These are phyloP conservation scores for Lasiurus borealis DNA, from an alignment of 2,113 vertebrate species.

Conservation along the genomic window DNA sequence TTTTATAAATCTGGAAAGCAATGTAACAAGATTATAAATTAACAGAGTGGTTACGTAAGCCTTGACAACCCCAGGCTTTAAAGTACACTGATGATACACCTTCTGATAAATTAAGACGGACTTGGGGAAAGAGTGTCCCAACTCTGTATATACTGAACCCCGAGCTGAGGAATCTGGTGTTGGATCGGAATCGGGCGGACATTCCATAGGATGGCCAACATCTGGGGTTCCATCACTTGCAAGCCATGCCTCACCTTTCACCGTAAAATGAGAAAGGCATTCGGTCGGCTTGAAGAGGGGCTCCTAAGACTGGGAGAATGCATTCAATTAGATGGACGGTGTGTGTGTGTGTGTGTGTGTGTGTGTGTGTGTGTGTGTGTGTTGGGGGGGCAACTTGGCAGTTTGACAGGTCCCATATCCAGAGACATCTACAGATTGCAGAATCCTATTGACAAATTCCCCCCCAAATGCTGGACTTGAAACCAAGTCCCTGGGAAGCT, in stretches of 20 bases:
- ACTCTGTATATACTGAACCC: neutral
- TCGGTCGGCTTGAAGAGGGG: neutral
- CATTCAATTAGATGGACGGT: neutral
- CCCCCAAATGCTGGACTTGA: too few species aligned
- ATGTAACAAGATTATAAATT: conserved; percentile 77
- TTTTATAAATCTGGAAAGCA: conserved; percentile 77
- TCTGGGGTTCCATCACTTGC: neutral
- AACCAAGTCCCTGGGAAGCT: too few species aligned
- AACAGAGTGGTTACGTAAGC: conserved; percentile 77
- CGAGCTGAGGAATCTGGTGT: neutral
- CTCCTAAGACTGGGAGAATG: neutral
- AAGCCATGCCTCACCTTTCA: conserved; percentile 20
- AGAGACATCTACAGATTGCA: too few species aligned
- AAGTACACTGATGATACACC: neutral
- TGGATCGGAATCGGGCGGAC: neutral
- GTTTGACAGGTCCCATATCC: neutral
- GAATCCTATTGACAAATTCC: too few species aligned
- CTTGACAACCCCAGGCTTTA: conserved; percentile 53
- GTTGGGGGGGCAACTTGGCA: neutral
- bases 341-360: too few species aligned
- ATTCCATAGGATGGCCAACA: conserved; percentile 37
- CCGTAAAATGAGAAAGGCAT: neutral
- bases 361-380: too few species aligned
- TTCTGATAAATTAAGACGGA: conserved; percentile 2
- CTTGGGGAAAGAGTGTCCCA: neutral